Evolutionary conservation across 2,888 invertebrate genomes (phyloP), one percentile per base, ranked within the genome.

Genomic region (Drosophila phalerata): DNA sequence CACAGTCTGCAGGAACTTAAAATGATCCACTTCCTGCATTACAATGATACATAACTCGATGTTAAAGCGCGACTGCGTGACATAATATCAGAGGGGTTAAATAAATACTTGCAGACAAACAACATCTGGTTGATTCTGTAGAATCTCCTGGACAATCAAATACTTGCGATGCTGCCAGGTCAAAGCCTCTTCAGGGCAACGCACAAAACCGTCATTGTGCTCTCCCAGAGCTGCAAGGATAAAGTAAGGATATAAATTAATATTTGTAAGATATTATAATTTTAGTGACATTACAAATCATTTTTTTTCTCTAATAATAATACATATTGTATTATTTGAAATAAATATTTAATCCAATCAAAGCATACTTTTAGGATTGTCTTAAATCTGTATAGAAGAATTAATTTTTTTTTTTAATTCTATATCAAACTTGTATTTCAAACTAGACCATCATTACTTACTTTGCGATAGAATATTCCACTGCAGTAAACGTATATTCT

Each of bases 381-480:
- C 28, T 6, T 28, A 28, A 28, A 28, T 28, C 4, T 2, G n/a
- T 30, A 53, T 28, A 15, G 4, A 22, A 22, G 3, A n/a, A 38
- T 15, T 6, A 0, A 6, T 28, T 28, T 8, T 28, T 28, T 6
- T 6, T 28, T 28, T 0, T 6, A 1, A 3, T 22, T 28, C 25
- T 25, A 0, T 4, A 4, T 25, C 2, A 25, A 25, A 25, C 2
- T 25, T 25, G 25, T 3, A 4, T 4, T 4, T 28, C 8, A 28
- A 11, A 19, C 2, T 40, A 22, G 13, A 8, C n/a, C 17, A 25
- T 13, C 4, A 37, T 49, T 37, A 90, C 92, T 92, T 93, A 96
- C 96, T 94, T 94, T 96, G 96, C 15, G 96, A 95, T 48, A 96
- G 92, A 74, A 95, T 93, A 90, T 96, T 96, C 96, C 96, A 96